Base-by-base conservation (phyloP, 2,888 invertebrate species). In the Napeogenes sylphis region DNA sequence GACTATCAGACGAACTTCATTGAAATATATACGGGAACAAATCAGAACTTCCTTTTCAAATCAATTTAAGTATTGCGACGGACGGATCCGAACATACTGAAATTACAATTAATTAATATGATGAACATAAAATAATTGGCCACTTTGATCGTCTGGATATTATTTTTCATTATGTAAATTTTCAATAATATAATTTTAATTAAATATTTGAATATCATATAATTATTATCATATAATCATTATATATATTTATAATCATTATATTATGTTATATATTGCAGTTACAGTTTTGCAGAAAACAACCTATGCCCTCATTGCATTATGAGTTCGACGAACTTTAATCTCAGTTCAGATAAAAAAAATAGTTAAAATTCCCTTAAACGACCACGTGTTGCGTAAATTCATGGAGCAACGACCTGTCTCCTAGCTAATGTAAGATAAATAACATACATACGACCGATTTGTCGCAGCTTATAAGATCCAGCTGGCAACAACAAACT, bases 361-460 rank as follows among this genome's bases (percentile, higher is more conserved):
- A 62, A 47, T 21, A 51, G 53, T 51, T 56, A 59, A 54, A 33
- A 54, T 56, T 55, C 51, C 57, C 58, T 62, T 47, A 61, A 58
- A 64, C 55, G 60, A 45, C 42, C 54, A 57, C 58, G 65, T 61
- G 70, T 81, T 80, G 76, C 78, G 80, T 80, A 78, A 82, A 79
- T 70, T 72, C 64, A 61, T 63, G 68, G 78, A 75, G 73, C 82
- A 84, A 82, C 77, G 83, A 82, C 84, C 85, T 61, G 14, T 69
- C 66, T 74, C 74, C 79, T 79, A 75, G 75, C 74, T 73, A 76
- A 76, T 78, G 72, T 70, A 72, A 73, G 75, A 80, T 79, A 78
- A 76, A 79, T 74, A 78, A 75, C 76, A 75, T 73, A 75, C 80
- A 81, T 73, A 75, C 70, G 67, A 69, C 72, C 71, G 79, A 83